Percentiles rank a stretch among this genome's conserved stretches.
Conservation (phyloP, 2,888 invertebrate genomes). For the Itoplectis maculator region DNA sequence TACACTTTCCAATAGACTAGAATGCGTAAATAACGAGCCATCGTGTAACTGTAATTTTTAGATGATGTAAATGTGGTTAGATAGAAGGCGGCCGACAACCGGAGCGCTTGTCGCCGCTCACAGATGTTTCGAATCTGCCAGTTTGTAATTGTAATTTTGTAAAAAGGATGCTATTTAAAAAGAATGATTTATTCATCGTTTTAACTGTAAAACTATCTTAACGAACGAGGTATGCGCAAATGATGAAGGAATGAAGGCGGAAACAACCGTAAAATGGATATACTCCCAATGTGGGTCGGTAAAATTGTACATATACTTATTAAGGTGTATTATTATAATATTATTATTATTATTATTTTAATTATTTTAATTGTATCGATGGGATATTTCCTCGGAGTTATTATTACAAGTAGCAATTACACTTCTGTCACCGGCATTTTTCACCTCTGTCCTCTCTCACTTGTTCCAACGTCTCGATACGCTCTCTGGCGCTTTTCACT, state of each 20-base stretch:
- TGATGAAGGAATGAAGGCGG: slow-evolving; percentile 60
- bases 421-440: slow-evolving; percentile 54
- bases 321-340: slow-evolving; percentile 79
- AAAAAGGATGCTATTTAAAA: slow-evolving; percentile 82
- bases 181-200: slow-evolving; percentile 78
- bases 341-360: slow-evolving; percentile 72
- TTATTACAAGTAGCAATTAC: slow-evolving; percentile 74
- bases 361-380: slow-evolving; percentile 72
- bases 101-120: slow-evolving; percentile 67
- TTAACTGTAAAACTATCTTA: slow-evolving; percentile 81
- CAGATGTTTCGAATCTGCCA: slow-evolving; percentile 80
- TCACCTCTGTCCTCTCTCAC: slow-evolving; percentile 36
- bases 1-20: slow-evolving; percentile 80
- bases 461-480: slow-evolving; percentile 13
- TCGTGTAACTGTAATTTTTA: slow-evolving; percentile 71
- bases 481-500: slow-evolving; percentile 27
- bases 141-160: slow-evolving; percentile 84
- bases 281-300: slow-evolving; percentile 72
- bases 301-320: slow-evolving; percentile 83
- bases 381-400: slow-evolving; percentile 80
- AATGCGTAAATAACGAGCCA: slow-evolving; percentile 68
- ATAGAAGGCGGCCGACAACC: slow-evolving; percentile 69
- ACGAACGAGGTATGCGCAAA: slow-evolving; percentile 72
- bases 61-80: slow-evolving; percentile 82
- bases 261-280: slow-evolving; percentile 67